Percentiles rank a stretch among this genome's conserved stretches.
These are phyloP conservation scores for Sthenelais limicola DNA, from an alignment of 2,888 invertebrate species.

Conservation along the genomic window DNA sequence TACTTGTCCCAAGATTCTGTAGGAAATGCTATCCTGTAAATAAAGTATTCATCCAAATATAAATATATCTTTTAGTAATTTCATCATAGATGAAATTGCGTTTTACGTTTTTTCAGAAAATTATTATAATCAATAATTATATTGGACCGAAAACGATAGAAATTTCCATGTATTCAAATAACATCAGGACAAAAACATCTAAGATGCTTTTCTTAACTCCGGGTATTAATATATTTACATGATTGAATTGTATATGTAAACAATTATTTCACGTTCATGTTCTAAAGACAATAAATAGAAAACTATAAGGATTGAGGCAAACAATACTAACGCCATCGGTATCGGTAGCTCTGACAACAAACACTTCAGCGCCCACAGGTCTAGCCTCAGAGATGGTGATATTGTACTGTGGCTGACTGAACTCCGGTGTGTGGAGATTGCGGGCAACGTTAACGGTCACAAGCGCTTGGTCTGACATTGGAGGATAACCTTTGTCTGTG, in stretches of 20 bases:
- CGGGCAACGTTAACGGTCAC: slow-evolving; percentile 60
- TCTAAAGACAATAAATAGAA: too few relatives aligned
- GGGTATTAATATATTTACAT: too few relatives aligned
- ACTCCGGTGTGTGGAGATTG: slow-evolving; percentile 56
- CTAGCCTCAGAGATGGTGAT: slow-evolving; percentile 51
- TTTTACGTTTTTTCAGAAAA: too few relatives aligned
- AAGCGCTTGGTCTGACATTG: slow-evolving; percentile 52
- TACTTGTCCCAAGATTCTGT: slow-evolving; percentile 38
- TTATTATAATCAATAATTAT: too few relatives aligned
- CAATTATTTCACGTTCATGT: too few relatives aligned
- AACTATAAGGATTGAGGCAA: too few relatives aligned
- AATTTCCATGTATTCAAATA: too few relatives aligned
- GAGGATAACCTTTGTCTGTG: slow-evolving; percentile 54
- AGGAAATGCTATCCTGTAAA: slow-evolving; percentile 39
- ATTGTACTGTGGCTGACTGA: slow-evolving; percentile 42
- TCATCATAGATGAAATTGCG: too few relatives aligned
- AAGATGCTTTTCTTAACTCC: too few relatives aligned
- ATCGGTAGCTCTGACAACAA: slow-evolving; percentile 53
- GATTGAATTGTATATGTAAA: too few relatives aligned
- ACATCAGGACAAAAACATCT: too few relatives aligned
- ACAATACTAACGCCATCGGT: slow-evolving; percentile 42
- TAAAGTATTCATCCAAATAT: neutral
- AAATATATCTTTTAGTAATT: neutral
- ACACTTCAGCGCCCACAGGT: slow-evolving; percentile 48
- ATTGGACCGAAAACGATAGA: too few relatives aligned